Evolutionary conservation across 2,113 vertebrate genomes (phyloP).

Genomic region (Hippoglossus stenolepis): DNA sequence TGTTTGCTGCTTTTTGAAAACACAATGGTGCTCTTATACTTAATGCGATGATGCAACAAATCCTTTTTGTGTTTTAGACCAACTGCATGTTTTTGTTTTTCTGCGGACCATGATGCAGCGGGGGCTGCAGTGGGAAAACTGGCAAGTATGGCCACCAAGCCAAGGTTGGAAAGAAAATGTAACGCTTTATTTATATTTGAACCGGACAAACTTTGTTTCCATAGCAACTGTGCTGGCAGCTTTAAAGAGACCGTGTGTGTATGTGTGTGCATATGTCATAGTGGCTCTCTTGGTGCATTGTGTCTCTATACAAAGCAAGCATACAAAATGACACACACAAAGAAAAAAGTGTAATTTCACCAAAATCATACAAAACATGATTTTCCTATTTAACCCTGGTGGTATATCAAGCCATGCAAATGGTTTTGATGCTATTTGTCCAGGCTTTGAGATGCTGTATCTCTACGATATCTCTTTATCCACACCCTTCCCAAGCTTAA

Average conservation of each 20-base stretch:
- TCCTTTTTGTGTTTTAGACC: constrained; percentile 2
- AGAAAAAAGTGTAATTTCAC: constrained; percentile 1
- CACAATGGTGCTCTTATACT: too few species aligned
- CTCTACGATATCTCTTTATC: background rate
- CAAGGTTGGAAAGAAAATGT: constrained; percentile 43
- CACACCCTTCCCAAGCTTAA: too few species aligned
- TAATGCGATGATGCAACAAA: background rate
- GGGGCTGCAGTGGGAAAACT: constrained; percentile 37
- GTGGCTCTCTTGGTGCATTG: constrained; percentile 4
- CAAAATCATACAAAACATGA: background rate
- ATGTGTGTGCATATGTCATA: constrained; percentile 31
- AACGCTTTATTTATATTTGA: constrained; percentile 58
- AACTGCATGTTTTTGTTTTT: background rate
- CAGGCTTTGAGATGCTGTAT: background rate
- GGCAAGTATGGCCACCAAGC: constrained; percentile 39
- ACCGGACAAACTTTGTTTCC: constrained; percentile 66
- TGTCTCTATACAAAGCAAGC: constrained; percentile 1
- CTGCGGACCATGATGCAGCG: background rate
- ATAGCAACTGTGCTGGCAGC: constrained; percentile 64
- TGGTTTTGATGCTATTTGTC: background rate
- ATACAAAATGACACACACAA: background rate
- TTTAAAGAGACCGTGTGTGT: constrained; percentile 20
- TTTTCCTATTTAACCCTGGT: background rate
- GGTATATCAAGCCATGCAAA: background rate
- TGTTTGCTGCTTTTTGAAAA: background rate